Evolutionary conservation across 2,888 invertebrate species (phyloP), one percentile per base, ranked within the genome.

Genomic region (Lasioglossum villosulum): DNA sequence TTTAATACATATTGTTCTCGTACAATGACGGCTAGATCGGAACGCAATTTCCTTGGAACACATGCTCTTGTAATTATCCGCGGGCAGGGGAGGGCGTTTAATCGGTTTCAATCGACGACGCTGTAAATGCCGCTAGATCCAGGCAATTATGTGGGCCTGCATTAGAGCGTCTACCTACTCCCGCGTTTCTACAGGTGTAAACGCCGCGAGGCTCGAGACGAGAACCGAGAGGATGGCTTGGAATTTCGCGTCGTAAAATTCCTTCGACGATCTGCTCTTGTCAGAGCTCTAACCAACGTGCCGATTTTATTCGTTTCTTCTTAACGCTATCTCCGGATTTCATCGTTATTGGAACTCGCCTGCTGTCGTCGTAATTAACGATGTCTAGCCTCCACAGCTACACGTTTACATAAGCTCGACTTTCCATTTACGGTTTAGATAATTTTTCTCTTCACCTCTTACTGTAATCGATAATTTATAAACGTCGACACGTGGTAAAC

Each of bases 191-290:
- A 71, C 78, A 79, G 77, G 83, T 81, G 76, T 39, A 77, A 79
- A 81, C 77, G 72, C 63, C 27, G 74, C 27, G 72, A 37, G 59
- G 19, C 68, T 39, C 23, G 56, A 37, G 37, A 34, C 52, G 66
- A 80, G 72, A 70, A 39, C 78, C 23, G 52, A 52, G 56, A 39
- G 30, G 72, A 80, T 39, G 34, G 74, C 5, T 2, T 74, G 86
- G 78, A 84, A 82, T 84, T 81, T 81, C 75, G 34, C 79, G 72
- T 82, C 75, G 75, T 86, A 84, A 86, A 82, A 84, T 87, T 78
- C 63, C 75, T 75, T 66, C 48, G 30, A 27, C 27, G 56, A 16
- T 48, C 34, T 37, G 59, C 56, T 39, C 71, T 59, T 56, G 73
- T 59, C 45, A 42, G 86, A 86, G 75, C 86, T 72, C 82, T 82